Base-by-base conservation (phyloP, 2,888 invertebrate species). In the Lasioglossum malachurum region DNA sequence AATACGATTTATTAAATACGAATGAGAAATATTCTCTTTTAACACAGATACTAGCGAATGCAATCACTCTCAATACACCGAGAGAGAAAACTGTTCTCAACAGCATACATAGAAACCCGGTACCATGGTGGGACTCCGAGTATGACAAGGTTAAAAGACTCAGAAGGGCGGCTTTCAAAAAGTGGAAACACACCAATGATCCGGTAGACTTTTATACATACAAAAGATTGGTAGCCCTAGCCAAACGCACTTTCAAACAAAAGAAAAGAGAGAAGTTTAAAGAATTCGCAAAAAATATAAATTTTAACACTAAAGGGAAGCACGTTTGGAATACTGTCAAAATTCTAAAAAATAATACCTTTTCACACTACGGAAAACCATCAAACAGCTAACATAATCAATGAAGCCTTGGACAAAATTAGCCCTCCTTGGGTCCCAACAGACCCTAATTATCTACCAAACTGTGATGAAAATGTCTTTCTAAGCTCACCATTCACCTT, bases 381-480 rank as follows among this genome's bases (percentile, higher is more conserved):
- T 31, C 77, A 77, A 75, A 41, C 60, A 27, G 60, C 12, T 8
- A 10, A 16, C 8, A 60, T 8, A 60, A 60, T 57, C n/a, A 60
- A 60, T 5, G 60, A 60, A 0, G 67, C 76, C 19, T 2, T 77
- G 8, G 16, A 44, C 14, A 78, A 78, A 41, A 72, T 44, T 10
- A n/a, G 57, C 44, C 78, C 78, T 12, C 41, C 78, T 14, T 78
- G 72, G 72, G 72, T 31, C 5, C 57, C 38, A 5, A 72, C 72
- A 4, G 27, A 44, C 19, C 41, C 71, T 1, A 10, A 67, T 46
- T 77, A 38, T 23, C 7, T 35, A 23, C 69, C 69, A 2, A 2
- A 0, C 4, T 38, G 19, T 23, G 5, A 69, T 2, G 23, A 35
- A 23, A 69, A 69, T 23, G 38, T 2, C 1, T 69, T 69, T 19